Evolutionary conservation across 2,797 vertebrate genomes (phyloP).

Genomic region (Danio tinwini): DNA sequence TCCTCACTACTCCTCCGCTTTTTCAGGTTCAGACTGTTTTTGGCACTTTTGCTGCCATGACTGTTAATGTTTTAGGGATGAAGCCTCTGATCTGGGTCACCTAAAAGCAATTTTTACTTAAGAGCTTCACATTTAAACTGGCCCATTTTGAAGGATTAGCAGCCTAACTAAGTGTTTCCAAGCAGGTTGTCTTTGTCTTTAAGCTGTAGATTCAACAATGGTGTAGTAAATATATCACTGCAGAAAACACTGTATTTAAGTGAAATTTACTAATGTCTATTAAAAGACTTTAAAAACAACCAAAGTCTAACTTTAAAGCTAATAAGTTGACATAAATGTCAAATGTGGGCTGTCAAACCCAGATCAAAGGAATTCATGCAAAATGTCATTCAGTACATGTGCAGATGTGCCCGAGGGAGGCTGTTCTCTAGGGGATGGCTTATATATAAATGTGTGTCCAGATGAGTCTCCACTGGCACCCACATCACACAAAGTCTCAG

Average conservation of each 20-base stretch:
- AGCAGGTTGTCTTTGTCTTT: neutral
- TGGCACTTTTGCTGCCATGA: constrained; percentile 1
- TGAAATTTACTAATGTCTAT: neutral
- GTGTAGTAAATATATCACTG: neutral
- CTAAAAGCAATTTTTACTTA: constrained; percentile 28
- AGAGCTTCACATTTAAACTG: constrained; percentile 37
- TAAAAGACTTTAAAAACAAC: constrained; percentile 4
- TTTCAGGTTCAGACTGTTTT: neutral
- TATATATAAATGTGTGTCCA: constrained; percentile 21
- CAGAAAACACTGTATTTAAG: neutral
- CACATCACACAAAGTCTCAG: constrained; percentile 38
- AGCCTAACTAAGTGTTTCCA: neutral
- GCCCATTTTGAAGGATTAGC: constrained; percentile 8
- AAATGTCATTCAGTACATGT: constrained; percentile 41
- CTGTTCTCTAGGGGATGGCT: constrained; percentile 33
- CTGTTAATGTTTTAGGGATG: constrained; percentile 3
- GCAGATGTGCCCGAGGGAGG: constrained; percentile 49
- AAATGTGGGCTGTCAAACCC: constrained; percentile 19
- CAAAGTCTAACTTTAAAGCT: neutral
- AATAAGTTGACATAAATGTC: constrained; percentile 5
- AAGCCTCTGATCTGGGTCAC: constrained; percentile 40
- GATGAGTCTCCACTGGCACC: constrained; percentile 52
- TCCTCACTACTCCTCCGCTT: constrained; percentile 10
- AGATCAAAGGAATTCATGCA: constrained; percentile 37
- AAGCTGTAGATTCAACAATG: neutral